These are phyloP conservation scores for Mus caroli DNA, from an alignment of 2,797 vertebrate species.

Conservation along the genomic window DNA sequence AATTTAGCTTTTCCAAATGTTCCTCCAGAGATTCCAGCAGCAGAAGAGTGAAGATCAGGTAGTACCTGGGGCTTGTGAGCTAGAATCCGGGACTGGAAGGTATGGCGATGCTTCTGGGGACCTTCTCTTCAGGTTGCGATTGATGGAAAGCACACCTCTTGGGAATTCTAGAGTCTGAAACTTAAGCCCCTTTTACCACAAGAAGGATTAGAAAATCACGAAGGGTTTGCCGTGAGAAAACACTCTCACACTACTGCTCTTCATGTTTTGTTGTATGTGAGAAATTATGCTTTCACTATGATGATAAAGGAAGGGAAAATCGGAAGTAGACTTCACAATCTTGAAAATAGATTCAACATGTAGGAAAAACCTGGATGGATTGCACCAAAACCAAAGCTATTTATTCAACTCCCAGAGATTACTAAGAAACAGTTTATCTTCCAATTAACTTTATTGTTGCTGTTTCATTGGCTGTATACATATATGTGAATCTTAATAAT, in stretches of 20 bases:
- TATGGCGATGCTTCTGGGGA: neutral
- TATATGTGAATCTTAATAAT: conserved; percentile 8
- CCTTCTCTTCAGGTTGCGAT: neutral
- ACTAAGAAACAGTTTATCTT: conserved; percentile 3
- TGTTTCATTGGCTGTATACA: conserved; percentile 11
- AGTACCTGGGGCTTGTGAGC: neutral
- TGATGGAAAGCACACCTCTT: neutral
- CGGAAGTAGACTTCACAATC: neutral
- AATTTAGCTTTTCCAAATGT: neutral
- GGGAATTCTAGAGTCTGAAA: conserved; percentile 9
- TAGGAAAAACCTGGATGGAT: neutral
- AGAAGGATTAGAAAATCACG: neutral
- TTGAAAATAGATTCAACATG: neutral
- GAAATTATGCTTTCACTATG: neutral
- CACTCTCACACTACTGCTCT: neutral
- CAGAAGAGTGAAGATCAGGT: neutral
- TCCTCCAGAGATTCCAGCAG: neutral
- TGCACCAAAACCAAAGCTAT: conserved; percentile 37
- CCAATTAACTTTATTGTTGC: neutral
- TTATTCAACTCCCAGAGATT: neutral
- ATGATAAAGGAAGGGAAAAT: neutral
- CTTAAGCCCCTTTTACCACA: neutral
- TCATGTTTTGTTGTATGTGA: conserved; percentile 6
- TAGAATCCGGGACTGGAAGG: rapidly evolving
- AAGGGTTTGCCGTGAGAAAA: conserved; percentile 1